These are phyloP conservation scores for Turnix velox DNA, from an alignment of 2,113 vertebrate genomes.

Conservation along the genomic window DNA sequence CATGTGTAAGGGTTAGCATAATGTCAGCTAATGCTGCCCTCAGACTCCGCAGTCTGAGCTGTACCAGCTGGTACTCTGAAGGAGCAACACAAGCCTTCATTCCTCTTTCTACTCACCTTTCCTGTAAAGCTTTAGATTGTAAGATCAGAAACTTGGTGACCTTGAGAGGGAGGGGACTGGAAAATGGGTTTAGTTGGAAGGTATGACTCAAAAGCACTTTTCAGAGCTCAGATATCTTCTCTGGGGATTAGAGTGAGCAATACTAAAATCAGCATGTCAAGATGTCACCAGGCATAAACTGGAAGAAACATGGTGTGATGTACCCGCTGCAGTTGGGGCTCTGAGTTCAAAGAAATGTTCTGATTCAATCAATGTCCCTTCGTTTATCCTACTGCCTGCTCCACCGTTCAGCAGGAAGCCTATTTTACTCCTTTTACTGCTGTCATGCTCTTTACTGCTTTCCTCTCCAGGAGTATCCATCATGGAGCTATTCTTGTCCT, in stretches of 20 bases:
- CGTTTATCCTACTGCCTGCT: neutral
- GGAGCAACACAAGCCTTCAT: neutral
- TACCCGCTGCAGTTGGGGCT: neutral
- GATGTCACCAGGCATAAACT: slow-evolving; percentile 15
- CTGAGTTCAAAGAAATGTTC: neutral
- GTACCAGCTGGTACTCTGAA: neutral
- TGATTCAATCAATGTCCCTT: neutral
- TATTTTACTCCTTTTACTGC: neutral
- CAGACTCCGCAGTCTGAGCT: neutral
- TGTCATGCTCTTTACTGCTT: neutral
- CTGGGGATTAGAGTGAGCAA: neutral
- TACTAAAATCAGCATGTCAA: slow-evolving; percentile 26
- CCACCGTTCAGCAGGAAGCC: neutral
- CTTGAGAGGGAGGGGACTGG: neutral
- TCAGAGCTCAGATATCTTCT: slow-evolving; percentile 5
- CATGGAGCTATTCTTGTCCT: neutral
- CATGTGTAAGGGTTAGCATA: neutral
- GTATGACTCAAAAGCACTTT: slow-evolving; percentile 24
- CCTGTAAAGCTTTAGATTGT: neutral
- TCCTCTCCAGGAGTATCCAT: neutral
- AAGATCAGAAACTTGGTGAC: slow-evolving; percentile 44
- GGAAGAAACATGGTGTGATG: accelerated
- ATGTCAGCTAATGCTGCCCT: neutral
- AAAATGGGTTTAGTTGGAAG: slow-evolving; percentile 33
- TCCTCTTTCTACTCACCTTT: slow-evolving; percentile 23